Conservation (phyloP, 2,113 vertebrate species). For the Sorex araneus region DNA sequence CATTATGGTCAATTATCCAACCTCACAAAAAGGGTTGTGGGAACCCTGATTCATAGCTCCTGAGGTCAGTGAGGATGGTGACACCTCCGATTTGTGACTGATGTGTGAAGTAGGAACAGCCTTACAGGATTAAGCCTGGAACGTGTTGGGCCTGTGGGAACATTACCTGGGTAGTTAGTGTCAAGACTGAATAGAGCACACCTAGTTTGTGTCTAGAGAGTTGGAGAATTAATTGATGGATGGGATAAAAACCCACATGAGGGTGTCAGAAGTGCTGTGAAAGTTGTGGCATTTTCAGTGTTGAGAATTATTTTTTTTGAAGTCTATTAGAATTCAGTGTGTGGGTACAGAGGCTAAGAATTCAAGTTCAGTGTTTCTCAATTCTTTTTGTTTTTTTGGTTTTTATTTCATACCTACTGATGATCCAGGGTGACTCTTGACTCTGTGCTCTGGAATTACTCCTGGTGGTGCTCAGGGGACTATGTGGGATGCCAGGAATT, state of each 20-base stretch:
- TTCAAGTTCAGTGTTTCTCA: background rate
- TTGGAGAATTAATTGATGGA: slow-evolving; percentile 30
- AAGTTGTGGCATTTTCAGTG: background rate
- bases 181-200: background rate
- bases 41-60: background rate
- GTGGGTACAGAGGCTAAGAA: background rate
- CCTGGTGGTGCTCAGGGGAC: too few species aligned
- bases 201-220: background rate
- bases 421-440: too few species aligned
- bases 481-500: too few species aligned
- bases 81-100: background rate
- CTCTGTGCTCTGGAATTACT: too few species aligned
- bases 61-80: background rate
- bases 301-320: background rate
- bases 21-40: background rate
- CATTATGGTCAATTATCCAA: slow-evolving; percentile 1
- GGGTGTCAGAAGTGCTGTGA: background rate
- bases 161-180: background rate
- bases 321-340: background rate
- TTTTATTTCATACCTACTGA: too few species aligned
- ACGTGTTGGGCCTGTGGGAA: background rate
- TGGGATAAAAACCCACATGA: background rate
- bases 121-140: background rate
- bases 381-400: too few species aligned
- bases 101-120: background rate